phyloP scores from a whole-genome alignment of 2,113 vertebrate species.

The Nasalis larvatus region DNA sequence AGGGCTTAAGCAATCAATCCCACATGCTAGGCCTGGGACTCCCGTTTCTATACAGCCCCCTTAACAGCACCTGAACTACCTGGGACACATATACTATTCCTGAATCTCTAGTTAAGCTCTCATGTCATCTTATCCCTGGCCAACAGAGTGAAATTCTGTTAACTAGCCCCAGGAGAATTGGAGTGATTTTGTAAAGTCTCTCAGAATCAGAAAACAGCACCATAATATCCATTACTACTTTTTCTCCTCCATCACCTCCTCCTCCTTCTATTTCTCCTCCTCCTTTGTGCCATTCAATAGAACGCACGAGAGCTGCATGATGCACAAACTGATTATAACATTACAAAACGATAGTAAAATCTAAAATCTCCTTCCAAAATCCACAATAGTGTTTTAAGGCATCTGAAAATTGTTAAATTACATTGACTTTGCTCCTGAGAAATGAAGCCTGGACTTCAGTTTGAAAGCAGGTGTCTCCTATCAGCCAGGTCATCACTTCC shows the following conservation, averaged over 20 bases:
- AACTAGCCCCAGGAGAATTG: not conserved
- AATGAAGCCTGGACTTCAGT: not conserved
- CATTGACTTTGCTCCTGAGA: not conserved
- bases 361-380: not conserved
- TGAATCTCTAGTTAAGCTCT: not conserved
- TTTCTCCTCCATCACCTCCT: not conserved
- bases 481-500: not conserved
- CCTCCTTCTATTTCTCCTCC: not conserved
- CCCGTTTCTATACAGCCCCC: not conserved
- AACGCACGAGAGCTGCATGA: not conserved
- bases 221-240: not conserved
- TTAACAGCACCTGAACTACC: not conserved
- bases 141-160: not conserved
- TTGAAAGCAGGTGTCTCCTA: not conserved
- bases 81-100: not conserved
- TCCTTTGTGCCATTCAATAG: not conserved
- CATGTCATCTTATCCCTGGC: not conserved
- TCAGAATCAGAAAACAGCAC: not conserved
- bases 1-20: not conserved
- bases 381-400: not conserved
- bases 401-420: not conserved
- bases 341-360: not conserved
- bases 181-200: not conserved
- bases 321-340: not conserved
- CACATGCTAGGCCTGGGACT: not conserved